Evolutionary conservation across 2,888 invertebrate species (phyloP), one percentile per base, ranked within the genome.

Genomic region (Hypomecis punctinalis): DNA sequence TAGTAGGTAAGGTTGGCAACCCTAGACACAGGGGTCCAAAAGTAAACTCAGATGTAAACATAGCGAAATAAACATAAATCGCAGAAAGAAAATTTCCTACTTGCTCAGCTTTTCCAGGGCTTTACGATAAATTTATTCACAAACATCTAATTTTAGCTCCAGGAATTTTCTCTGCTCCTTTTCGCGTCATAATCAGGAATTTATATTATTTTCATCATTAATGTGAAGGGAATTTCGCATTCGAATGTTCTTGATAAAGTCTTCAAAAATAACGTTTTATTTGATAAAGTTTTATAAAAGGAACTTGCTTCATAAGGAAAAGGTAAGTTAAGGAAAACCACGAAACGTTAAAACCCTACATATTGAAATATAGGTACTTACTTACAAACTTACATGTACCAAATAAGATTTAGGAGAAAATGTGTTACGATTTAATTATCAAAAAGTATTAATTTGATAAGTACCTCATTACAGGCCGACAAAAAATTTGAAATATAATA

Each of bases 101-200:
- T 69, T 62, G 52, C 69, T 68, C 65, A 63, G 66, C 65, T 51
- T 60, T 56, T 63, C 47, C 61, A 60, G 53, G 65, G 61, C 62
- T 71, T 72, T 65, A 66, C 65, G 67, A 61, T 49, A 67, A 68
- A 69, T 72, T 72, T 72, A 72, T 71, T 67, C 66, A 63, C 63
- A 66, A 69, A 65, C 65, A 66, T 68, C 61, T 67, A 67, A 68
- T 66, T 70, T 66, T 53, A 55, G 62, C 59, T 59, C 40, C 52
- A 46, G 56, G 63, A 63, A 56, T 58, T 66, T 59, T 49, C 60
- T 60, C 61, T 43, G 57, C 61, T 53, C 48, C 52, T 65, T 66
- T 61, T 46, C 43, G 61, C 53, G 61, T 65, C 52, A 45, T 57
- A 53, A 61, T 46, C 42, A 37, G 43, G 53, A 53, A 57, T 53